phyloP scores from a whole-genome alignment of 2,113 vertebrate genomes.

The Cercopithecus mona region DNA sequence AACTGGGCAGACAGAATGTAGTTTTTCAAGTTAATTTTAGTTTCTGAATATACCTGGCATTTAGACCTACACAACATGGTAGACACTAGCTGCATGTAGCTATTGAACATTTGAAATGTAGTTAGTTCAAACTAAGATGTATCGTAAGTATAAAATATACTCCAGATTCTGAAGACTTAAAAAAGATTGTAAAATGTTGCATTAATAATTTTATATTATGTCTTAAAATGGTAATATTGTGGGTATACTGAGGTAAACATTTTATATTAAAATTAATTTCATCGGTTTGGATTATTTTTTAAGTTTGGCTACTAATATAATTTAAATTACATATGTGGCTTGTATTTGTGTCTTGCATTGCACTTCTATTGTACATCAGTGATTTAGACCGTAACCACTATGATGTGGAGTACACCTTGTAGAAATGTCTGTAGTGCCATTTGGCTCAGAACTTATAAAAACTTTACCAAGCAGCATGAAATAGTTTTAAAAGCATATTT shows the following conservation, averaged over 20 bases:
- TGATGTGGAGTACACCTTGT: neutral
- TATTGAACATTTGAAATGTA: neutral
- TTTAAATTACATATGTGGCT: neutral
- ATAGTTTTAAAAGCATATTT: neutral
- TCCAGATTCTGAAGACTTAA: slow-evolving; percentile 19
- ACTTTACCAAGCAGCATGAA: neutral
- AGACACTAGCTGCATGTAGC: neutral
- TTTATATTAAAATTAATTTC: neutral
- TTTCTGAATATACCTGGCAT: neutral
- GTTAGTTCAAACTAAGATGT: neutral
- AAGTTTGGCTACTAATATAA: neutral
- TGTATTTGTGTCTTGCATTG: neutral
- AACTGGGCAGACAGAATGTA: neutral
- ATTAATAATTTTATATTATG: neutral
- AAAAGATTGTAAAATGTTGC: neutral
- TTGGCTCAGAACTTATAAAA: slow-evolving; percentile 13
- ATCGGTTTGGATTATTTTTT: neutral
- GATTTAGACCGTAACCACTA: neutral
- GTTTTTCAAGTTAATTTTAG: neutral
- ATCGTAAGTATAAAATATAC: neutral
- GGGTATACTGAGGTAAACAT: neutral
- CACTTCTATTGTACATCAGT: neutral
- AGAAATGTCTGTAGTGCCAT: neutral
- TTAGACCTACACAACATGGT: neutral
- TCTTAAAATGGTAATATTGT: neutral